Percentiles rank a stretch among this genome's conserved stretches.
phyloP scores from a whole-genome alignment of 2,113 vertebrate genomes.

The Macquaria australasica region DNA sequence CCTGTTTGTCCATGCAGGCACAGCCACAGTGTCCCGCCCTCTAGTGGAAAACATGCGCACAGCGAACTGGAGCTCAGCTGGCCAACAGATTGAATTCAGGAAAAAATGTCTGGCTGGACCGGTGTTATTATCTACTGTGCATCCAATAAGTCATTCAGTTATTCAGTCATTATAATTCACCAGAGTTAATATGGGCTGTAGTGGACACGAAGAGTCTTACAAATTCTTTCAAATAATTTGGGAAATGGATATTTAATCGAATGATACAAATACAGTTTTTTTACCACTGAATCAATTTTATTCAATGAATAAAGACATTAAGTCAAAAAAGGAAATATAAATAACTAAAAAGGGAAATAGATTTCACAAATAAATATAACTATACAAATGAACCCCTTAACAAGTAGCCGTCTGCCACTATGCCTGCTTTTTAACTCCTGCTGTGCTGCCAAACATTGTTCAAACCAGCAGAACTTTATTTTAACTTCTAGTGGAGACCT shows the following conservation, averaged over 20 bases:
- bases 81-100: conserved; percentile 38
- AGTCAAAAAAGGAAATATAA: neutral
- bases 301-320: neutral
- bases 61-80: conserved; percentile 40
- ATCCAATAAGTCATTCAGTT: neutral
- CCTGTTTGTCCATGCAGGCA: conserved; percentile 64
- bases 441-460: no score
- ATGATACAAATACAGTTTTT: neutral
- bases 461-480: no score
- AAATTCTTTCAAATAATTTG: neutral
- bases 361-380: no score
- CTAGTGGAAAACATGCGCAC: conserved; percentile 74
- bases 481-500: no score
- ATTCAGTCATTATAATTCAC: neutral
- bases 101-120: conserved; percentile 33
- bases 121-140: neutral
- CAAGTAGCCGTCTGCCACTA: no score
- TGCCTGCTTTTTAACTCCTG: no score
- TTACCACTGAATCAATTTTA: neutral
- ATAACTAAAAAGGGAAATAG: neutral
- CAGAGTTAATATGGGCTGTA: neutral
- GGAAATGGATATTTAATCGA: neutral
- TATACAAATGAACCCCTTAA: no score
- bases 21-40: conserved; percentile 52
- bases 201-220: neutral